Evolutionary conservation across 2,113 vertebrate genomes (phyloP).

Genomic region (Aldabrachelys gigantea): DNA sequence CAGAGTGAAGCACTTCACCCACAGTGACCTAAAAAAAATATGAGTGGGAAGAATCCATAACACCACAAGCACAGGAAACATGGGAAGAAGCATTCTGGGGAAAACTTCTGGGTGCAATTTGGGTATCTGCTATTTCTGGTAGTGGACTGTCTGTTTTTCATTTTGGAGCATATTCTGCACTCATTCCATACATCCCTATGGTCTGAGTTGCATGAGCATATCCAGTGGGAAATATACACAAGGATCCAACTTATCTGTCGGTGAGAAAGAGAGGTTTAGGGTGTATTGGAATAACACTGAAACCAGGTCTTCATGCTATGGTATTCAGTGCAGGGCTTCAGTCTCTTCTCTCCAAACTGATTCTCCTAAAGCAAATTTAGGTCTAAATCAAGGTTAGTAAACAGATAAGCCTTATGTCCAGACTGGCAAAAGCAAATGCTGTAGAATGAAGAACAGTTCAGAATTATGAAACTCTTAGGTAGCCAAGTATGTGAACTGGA

Average conservation of each 20-base stretch:
- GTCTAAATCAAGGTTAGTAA: neutral
- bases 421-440: neutral
- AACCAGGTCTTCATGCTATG: neutral
- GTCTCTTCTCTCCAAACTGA: neutral
- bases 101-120: neutral
- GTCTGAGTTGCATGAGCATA: neutral
- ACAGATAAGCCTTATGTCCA: constrained; percentile 12
- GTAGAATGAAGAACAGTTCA: neutral
- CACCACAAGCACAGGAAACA: neutral
- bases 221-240: neutral
- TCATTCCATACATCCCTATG: neutral
- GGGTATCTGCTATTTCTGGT: neutral
- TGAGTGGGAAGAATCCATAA: neutral
- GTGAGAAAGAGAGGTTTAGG: neutral
- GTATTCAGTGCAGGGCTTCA: neutral
- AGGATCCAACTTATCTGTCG: neutral
- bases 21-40: neutral
- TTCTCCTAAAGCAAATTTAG: neutral
- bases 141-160: neutral
- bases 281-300: neutral
- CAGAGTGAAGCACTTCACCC: neutral
- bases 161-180: neutral
- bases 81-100: neutral
- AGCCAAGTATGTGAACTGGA: constrained; percentile 6
- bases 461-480: neutral